phyloP scores from a whole-genome alignment of 2,888 invertebrate genomes.

The Macrosoma leucophasiata region DNA sequence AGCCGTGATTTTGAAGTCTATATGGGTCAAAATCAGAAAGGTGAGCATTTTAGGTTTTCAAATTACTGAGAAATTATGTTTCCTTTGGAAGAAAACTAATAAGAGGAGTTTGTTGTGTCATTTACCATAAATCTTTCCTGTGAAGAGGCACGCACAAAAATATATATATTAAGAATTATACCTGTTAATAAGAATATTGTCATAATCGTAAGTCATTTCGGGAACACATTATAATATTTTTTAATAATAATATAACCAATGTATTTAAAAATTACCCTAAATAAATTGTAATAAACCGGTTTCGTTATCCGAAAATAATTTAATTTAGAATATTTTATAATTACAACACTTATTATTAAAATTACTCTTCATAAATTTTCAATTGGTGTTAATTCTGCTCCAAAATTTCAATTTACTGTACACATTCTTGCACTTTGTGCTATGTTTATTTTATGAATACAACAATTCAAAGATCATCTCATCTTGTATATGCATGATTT shows the following conservation, averaged over 20 bases:
- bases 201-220: slow-evolving; percentile 11
- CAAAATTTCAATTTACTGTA: slow-evolving; percentile 10
- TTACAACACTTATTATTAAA: slow-evolving; percentile 7
- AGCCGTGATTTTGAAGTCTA: not conserved
- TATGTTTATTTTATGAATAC: slow-evolving; percentile 4
- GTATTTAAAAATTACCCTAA: slow-evolving; percentile 8
- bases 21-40: slow-evolving; percentile 2
- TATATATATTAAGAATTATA: slow-evolving; percentile 14
- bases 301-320: slow-evolving; percentile 9
- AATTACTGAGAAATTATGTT: slow-evolving; percentile 1
- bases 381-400: slow-evolving; percentile 6
- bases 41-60: slow-evolving; percentile 4
- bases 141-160: slow-evolving; percentile 18
- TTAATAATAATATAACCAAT: slow-evolving; percentile 13
- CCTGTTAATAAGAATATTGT: slow-evolving; percentile 15
- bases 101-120: slow-evolving; percentile 8
- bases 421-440: slow-evolving; percentile 5
- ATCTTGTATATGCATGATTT: slow-evolving; percentile 2
- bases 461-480: not conserved
- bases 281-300: slow-evolving; percentile 9
- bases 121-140: slow-evolving; percentile 16
- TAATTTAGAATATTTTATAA: slow-evolving; percentile 11
- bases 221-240: slow-evolving; percentile 13
- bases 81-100: slow-evolving; percentile 6
- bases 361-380: slow-evolving; percentile 11